Evolutionary conservation across 2,888 invertebrate genomes (phyloP).

Genomic region (Meandrusa payeni): DNA sequence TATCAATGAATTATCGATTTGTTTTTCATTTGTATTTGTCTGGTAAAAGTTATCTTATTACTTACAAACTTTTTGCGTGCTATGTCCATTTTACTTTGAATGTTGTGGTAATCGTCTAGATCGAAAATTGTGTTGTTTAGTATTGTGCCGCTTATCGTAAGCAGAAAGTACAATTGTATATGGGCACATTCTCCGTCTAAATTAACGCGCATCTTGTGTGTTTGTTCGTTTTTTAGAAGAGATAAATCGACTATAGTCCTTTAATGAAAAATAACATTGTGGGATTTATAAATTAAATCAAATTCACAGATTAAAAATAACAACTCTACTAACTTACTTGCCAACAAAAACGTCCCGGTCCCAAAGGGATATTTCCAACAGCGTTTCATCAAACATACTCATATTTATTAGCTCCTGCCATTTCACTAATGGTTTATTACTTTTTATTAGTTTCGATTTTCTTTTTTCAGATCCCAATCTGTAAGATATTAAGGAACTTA

Average conservation of each 20-base stretch:
- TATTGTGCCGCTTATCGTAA: constrained; percentile 95
- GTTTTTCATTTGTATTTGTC: no score
- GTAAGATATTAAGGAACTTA: no score
- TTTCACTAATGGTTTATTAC: constrained; percentile 75
- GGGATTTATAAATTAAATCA: no score
- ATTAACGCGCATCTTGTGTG: constrained; percentile 90
- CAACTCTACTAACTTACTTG: constrained; percentile 59
- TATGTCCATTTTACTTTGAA: constrained; percentile 80
- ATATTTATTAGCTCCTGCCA: constrained; percentile 98
- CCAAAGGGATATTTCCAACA: constrained; percentile 92
- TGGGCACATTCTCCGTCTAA: constrained; percentile 89
- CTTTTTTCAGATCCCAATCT: constrained; percentile 97
- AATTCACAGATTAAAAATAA: no score
- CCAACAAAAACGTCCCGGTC: constrained; percentile 84
- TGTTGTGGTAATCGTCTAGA: constrained; percentile 88
- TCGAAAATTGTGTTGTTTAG: constrained; percentile 92
- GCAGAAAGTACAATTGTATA: constrained; percentile 86
- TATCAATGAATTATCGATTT: no score
- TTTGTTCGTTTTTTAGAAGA: constrained; percentile 90
- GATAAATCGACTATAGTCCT: constrained; percentile 88
- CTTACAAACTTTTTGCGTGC: constrained; percentile 83
- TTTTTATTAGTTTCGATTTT: constrained; percentile 92
- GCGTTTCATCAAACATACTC: constrained; percentile 94
- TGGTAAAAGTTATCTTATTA: no score
- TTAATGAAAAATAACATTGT: constrained; percentile 37